Base-by-base conservation (phyloP, 1,140 invertebrate species). In the Euura lappo region DNA sequence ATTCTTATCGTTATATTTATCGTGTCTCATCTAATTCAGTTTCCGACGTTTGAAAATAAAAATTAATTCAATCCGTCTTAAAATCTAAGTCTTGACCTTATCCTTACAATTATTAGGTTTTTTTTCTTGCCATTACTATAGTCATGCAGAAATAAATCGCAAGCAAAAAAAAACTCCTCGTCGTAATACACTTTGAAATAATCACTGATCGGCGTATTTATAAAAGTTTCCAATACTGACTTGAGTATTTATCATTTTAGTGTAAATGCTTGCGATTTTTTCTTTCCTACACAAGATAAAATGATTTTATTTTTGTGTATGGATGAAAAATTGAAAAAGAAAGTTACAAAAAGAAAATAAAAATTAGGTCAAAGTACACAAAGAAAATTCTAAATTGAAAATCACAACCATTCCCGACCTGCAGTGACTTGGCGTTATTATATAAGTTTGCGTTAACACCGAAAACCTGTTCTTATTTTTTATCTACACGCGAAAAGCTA, bases 321-420 rank as follows among this genome's bases (percentile, higher is more conserved):
- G 28, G 28, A 28, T 28, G 28, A 28, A 28, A 28, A 28, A 28
- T 28, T 28, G 28, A 28, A 28, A 28, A 28, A 28, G 28, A 28
- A 28, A 28, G 28, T 1, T 28, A 28, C 28, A 28, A 28, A 28
- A 28, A 28, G 1, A 28, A 28, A 28, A 28, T 0, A 28, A 28
- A n/a, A n/a, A n/a, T n/a, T n/a, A n/a, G 28, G 28, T 28, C 28
- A 28, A 28, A 28, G 28, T 28, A 28, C 28, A 28, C 28, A 28
- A 28, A 28, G 28, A 28, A 28, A 28, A 28, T 28, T 28, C 28
- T 8, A 60, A 60, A 60, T 60, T 60, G 51, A 60, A 28, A 60
- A 60, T 60, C 51, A 60, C 51, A 60, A 60, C 51, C 51, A 60
- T 60, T 60, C 51, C 51, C 51, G 51, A 60, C 51, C 51, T 60